phyloP scores from a whole-genome alignment of 1,140 invertebrate genomes.

The Marisa cornuarietis region DNA sequence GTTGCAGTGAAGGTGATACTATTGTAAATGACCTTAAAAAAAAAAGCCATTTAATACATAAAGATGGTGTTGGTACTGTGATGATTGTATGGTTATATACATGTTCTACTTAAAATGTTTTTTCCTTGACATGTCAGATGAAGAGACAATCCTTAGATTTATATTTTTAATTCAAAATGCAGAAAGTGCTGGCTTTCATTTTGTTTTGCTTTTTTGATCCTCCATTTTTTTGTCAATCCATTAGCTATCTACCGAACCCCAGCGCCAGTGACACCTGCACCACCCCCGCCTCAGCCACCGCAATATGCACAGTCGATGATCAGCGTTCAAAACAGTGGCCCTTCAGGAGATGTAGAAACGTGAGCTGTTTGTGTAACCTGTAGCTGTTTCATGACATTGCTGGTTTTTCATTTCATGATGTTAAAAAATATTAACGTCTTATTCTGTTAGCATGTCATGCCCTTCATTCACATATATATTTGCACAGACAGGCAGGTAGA shows the following conservation, averaged over 20 bases:
- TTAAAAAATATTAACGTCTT: background rate
- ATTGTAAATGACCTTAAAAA: background rate
- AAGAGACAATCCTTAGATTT: background rate
- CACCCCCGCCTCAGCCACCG: constrained; percentile 38
- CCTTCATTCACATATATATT: background rate
- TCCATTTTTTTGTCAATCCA: background rate
- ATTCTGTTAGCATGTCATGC: background rate
- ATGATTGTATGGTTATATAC: background rate
- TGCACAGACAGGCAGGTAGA: background rate
- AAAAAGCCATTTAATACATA: too few relatives aligned
- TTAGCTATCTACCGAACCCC: constrained; percentile 40
- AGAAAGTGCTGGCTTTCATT: background rate
- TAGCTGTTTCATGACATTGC: background rate
- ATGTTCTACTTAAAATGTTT: background rate
- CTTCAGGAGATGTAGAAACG: constrained; percentile 2
- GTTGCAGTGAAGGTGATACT: background rate
- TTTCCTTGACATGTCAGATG: background rate
- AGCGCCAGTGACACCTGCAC: constrained; percentile 34
- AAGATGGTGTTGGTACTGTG: too few relatives aligned
- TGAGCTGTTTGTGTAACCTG: background rate
- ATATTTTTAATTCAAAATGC: constrained; percentile 11
- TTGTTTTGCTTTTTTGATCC: background rate
- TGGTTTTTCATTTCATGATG: background rate
- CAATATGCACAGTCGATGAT: constrained; percentile 10
- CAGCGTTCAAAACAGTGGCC: background rate